Conservation (phyloP, 2,888 invertebrate genomes). For the Bombylius discolor region DNA sequence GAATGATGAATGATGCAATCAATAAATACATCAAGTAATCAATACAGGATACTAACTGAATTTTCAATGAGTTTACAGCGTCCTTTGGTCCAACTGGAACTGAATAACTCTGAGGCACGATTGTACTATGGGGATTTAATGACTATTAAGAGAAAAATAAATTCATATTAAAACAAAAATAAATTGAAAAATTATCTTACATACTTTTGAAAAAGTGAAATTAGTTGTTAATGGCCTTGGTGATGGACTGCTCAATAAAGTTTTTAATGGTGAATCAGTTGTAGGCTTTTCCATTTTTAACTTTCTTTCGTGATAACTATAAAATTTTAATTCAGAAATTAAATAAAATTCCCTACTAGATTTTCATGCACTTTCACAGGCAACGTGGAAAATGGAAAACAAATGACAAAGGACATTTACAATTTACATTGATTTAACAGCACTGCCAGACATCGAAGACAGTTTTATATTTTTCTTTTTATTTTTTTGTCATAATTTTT, state of each 20-base stretch:
- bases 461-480: no score
- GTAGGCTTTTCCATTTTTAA: slow-evolving; percentile 14
- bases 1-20: no score
- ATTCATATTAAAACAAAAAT: background rate
- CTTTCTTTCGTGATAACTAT: no score
- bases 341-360: no score
- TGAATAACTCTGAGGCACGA: slow-evolving; percentile 40
- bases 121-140: slow-evolving; percentile 38
- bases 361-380: no score
- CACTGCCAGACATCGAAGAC: no score
- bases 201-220: slow-evolving; percentile 9
- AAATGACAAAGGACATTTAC: no score
- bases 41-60: slow-evolving; percentile 43
- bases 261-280: slow-evolving; percentile 27
- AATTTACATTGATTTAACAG: no score
- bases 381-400: no score
- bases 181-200: background rate
- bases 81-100: slow-evolving; percentile 44
- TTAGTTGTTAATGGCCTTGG: slow-evolving; percentile 28
- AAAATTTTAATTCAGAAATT: no score
- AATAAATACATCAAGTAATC: background rate
- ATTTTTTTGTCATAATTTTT: no score
- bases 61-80: slow-evolving; percentile 46
- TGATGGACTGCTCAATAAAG: slow-evolving; percentile 33
- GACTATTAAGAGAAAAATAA: background rate